These are phyloP conservation scores for Rhynchophorus ferrugineus DNA, from an alignment of 1,140 invertebrate genomes.

Conservation along the genomic window DNA sequence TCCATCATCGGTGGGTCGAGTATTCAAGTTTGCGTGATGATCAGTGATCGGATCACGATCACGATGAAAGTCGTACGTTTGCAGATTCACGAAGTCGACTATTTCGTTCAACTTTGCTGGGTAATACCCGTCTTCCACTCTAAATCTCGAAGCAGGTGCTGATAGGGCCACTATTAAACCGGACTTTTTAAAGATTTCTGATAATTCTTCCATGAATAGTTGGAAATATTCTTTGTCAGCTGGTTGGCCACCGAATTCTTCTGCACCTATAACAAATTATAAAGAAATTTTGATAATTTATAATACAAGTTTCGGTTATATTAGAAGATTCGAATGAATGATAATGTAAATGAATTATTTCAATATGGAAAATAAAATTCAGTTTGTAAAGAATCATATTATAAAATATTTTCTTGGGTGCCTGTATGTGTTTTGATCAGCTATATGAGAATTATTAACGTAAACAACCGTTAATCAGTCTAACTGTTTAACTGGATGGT, in stretches of 20 bases:
- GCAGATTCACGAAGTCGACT: constrained; percentile 60
- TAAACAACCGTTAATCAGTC: no score
- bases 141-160: constrained; percentile 48
- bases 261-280: constrained; percentile 35
- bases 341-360: no score
- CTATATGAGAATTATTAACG: no score
- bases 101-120: constrained; percentile 36
- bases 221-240: constrained; percentile 42
- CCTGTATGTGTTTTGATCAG: no score
- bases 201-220: constrained; percentile 45
- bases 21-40: constrained; percentile 47
- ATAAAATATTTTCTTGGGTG: no score
- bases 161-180: constrained; percentile 49
- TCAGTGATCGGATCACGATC: constrained; percentile 53
- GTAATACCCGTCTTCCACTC: constrained; percentile 45
- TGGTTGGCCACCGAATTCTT: constrained; percentile 41
- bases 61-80: constrained; percentile 64
- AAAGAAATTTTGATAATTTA: no score
- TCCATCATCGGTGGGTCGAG: constrained; percentile 33
- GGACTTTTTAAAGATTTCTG: constrained; percentile 44
- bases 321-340: no score
- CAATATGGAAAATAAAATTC: no score
- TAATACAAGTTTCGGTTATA: no score
- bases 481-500: no score
- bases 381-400: no score